These are phyloP conservation scores for Enteromius thamalakanensis DNA, from an alignment of 2,797 vertebrate species.

Conservation along the genomic window DNA sequence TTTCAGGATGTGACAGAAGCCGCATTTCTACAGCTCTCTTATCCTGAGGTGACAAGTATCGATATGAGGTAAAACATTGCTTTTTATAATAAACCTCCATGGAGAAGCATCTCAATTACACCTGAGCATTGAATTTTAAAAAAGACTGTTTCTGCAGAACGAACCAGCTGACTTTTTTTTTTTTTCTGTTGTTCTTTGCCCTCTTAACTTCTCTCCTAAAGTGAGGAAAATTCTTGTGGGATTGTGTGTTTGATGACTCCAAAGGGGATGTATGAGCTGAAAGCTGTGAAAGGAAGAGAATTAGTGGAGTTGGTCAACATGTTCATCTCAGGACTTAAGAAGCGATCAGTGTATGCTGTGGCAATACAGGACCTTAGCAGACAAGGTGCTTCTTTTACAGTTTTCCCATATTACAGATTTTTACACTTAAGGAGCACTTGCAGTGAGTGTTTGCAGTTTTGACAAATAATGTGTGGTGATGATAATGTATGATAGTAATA, in stretches of 20 bases:
- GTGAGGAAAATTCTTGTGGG: slow-evolving; percentile 63
- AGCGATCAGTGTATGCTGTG: slow-evolving; percentile 83
- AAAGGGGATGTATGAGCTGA: slow-evolving; percentile 81
- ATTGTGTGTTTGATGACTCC: slow-evolving; percentile 80
- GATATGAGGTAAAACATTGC: slow-evolving; percentile 41
- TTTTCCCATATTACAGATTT: background rate
- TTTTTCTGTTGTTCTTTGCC: background rate
- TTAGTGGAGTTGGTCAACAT: slow-evolving; percentile 80
- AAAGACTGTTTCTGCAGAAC: background rate
- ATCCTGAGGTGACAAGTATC: slow-evolving; percentile 82
- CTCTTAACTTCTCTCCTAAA: slow-evolving; percentile 44
- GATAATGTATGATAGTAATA: background rate
- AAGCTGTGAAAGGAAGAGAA: slow-evolving; percentile 71
- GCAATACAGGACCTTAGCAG: slow-evolving; percentile 78
- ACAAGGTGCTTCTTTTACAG: slow-evolving; percentile 62
- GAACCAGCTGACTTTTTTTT: background rate
- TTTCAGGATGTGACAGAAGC: slow-evolving; percentile 88
- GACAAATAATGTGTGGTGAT: background rate
- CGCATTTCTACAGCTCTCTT: slow-evolving; percentile 82
- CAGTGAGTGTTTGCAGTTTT: background rate
- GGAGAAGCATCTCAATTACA: background rate
- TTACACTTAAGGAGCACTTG: background rate
- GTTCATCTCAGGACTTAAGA: slow-evolving; percentile 85
- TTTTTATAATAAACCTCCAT: background rate
- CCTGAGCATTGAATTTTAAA: background rate